Conservation (phyloP, 2,113 vertebrate species). For the Budorcas taxicolor region DNA sequence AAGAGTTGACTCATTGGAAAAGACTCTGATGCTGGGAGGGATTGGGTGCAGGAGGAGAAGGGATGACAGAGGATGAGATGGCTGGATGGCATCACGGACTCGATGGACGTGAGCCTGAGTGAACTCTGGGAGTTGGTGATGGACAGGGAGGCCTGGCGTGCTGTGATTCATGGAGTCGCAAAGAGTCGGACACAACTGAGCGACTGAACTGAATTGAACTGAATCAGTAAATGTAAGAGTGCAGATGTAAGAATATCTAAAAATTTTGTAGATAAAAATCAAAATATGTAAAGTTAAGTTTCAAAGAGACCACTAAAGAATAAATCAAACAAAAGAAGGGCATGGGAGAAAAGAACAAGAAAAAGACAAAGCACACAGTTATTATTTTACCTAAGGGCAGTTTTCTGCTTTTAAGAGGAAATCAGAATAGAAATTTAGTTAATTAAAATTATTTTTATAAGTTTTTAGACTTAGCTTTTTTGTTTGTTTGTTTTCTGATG, state of each 20-base stretch:
- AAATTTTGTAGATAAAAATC: neutral
- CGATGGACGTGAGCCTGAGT: no score
- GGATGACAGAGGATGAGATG: fast-evolving
- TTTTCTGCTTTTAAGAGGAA: neutral
- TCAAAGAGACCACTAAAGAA: neutral
- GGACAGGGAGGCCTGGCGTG: no score
- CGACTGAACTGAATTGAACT: no score
- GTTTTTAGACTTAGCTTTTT: neutral
- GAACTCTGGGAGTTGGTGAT: no score
- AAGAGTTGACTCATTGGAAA: no score
- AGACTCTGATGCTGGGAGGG: no score
- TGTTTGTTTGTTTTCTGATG: neutral
- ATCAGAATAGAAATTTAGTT: neutral
- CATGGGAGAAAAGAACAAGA: neutral
- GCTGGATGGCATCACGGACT: no score
- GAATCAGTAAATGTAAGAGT: neutral
- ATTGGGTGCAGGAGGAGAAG: no score
- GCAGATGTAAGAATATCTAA: neutral
- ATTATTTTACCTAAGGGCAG: neutral
- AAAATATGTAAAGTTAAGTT: neutral
- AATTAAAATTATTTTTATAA: neutral
- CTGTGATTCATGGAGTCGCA: no score
- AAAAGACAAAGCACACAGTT: neutral
- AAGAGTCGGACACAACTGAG: no score
- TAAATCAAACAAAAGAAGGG: neutral